phyloP scores from a whole-genome alignment of 2,797 vertebrate genomes.

The Xenops minutus region DNA sequence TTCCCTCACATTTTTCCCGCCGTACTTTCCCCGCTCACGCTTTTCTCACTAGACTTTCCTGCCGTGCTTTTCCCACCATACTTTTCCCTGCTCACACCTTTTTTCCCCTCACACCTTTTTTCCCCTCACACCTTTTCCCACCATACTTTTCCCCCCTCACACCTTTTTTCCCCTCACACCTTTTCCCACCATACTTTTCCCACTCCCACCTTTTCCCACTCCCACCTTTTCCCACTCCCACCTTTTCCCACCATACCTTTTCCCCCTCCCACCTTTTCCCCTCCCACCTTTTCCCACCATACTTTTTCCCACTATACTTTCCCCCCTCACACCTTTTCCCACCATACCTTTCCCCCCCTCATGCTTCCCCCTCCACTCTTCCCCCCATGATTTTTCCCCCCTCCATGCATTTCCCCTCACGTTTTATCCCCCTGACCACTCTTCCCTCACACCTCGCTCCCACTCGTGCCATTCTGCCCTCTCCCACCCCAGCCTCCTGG shows the following conservation, averaged over 20 bases:
- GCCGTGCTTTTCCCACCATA: too few species aligned
- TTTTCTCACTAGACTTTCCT: too few species aligned
- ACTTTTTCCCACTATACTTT: neutral
- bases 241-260: neutral
- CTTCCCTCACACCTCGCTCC: neutral
- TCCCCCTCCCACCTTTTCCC: too few species aligned
- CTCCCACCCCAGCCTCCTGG: rapidly evolving
- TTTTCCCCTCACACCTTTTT: too few species aligned
- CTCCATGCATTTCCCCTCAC: neutral
- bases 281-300: too few species aligned
- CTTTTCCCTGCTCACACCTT: too few species aligned
- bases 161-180: rapidly evolving
- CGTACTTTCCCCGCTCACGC: too few species aligned
- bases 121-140: neutral
- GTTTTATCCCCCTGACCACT: rapidly evolving
- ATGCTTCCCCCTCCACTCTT: too few species aligned
- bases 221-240: too few species aligned
- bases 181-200: neutral
- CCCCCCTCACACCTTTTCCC: neutral
- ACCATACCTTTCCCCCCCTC: neutral
- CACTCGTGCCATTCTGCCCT: rapidly evolving
- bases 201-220: too few species aligned
- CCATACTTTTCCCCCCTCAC: neutral
- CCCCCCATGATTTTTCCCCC: too few species aligned
- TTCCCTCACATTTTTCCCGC: too few species aligned